phyloP scores from a whole-genome alignment of 2,113 vertebrate genomes.

The Etheostoma cragini region DNA sequence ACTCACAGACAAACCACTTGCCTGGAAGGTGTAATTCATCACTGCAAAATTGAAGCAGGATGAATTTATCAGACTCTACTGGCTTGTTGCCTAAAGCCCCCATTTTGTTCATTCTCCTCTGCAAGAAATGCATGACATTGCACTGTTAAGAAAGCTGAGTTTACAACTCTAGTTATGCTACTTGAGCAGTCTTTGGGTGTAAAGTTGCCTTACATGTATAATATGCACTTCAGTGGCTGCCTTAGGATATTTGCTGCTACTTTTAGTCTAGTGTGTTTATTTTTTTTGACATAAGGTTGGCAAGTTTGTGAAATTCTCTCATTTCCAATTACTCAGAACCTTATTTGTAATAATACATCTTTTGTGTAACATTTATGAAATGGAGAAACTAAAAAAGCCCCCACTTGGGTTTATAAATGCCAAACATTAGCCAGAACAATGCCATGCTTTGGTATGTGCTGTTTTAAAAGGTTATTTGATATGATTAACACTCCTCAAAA shows the following conservation, averaged over 20 bases:
- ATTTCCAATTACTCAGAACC: neutral
- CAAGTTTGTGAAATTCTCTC: slow-evolving; percentile 4
- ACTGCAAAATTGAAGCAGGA: slow-evolving; percentile 37
- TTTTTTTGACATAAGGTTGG: neutral
- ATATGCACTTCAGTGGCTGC: slow-evolving; percentile 19
- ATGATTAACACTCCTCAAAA: neutral
- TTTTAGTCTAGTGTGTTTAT: neutral
- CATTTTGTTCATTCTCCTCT: slow-evolving; percentile 1
- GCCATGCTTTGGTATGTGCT: neutral
- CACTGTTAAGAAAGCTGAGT: slow-evolving; percentile 20
- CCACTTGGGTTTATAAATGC: no score
- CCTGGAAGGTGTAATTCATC: slow-evolving; percentile 41
- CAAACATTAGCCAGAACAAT: neutral
- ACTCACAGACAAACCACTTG: slow-evolving; percentile 31
- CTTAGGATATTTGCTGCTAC: neutral
- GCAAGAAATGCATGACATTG: slow-evolving; percentile 22
- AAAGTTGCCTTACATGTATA: slow-evolving; percentile 3
- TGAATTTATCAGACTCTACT: slow-evolving; percentile 33
- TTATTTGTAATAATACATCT: neutral
- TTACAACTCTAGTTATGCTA: neutral
- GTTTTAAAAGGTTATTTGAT: neutral
- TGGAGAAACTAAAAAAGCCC: no score
- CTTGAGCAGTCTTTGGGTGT: neutral
- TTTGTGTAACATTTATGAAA: no score
- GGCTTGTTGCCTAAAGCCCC: slow-evolving; percentile 14